Base-by-base conservation (phyloP, 2,888 invertebrate species). In the Drosophila peninsularis region DNA sequence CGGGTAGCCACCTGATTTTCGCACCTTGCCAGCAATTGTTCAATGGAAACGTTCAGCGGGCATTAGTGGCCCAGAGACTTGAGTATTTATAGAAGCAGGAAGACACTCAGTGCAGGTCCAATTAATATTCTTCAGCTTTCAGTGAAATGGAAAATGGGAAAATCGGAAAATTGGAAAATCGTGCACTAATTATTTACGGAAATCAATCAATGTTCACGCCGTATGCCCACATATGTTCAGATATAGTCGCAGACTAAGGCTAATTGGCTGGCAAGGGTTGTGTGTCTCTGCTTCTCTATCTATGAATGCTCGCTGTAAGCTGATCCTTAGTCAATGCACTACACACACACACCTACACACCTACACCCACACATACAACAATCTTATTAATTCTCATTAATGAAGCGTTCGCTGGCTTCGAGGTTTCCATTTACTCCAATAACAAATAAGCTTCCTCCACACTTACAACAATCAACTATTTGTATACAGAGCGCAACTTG, bases 321-420 rank as follows among this genome's bases (percentile, higher is more conserved):
- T 50, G 76, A 80, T 70, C 70, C 73, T 57, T 64, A 75, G 77
- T 65, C 49, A 44, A 50, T 53, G 65, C 44, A 27, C 19, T 32
- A 37, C 45, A 54, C 47, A 54, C 54, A 55, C 13, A 37, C 24
- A 37, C 27, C 13, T 37, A 37, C 37, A 19, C 32, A 32, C 32
- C 13, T 30, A 19, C 34, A 34, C 49, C 7, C 34, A 14, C 53
- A 50, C 9, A 27, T 17, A 37, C 27, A 39, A n/a, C 49, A 73
- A 71, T 70, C 81, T 77, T 79, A 85, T 82, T 82, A 71, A 65
- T 84, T 82, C 78, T 64, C 70, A 84, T 82, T 85, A 85, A 83
- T 71, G 75, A 75, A 82, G 77, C 52, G 64, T 56, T 60, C 52
- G 54, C 41, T 32, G 53, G 27, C 13, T 41, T 45, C 62, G 65